These are phyloP conservation scores for Holotrichia oblita DNA, from an alignment of 1,140 invertebrate species.

Conservation along the genomic window DNA sequence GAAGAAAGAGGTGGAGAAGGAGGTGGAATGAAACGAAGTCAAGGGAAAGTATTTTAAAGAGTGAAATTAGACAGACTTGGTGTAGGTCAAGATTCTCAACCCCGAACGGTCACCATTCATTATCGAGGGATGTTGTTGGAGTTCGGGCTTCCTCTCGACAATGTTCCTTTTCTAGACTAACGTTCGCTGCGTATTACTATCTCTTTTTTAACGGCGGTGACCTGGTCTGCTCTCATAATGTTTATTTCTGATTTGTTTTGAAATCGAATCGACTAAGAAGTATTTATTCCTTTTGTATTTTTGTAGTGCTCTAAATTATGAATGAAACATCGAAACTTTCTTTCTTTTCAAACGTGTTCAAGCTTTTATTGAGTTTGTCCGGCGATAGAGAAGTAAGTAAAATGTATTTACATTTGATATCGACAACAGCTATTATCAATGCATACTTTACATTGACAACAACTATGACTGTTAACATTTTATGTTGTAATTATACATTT, in stretches of 20 bases:
- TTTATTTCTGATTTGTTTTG: constrained; percentile 22
- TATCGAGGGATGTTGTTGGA: constrained; percentile 31
- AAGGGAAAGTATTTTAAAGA: constrained; percentile 60
- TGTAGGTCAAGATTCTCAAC: constrained; percentile 52
- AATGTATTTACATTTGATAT: no score
- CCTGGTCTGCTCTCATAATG: not conserved
- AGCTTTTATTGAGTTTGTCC: not conserved
- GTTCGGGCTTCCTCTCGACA: constrained; percentile 16
- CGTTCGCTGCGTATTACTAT: not conserved
- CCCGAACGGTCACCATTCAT: constrained; percentile 39
- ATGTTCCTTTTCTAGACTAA: not conserved
- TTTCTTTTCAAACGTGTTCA: not conserved
- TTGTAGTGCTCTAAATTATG: not conserved
- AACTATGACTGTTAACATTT: no score
- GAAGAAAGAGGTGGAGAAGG: not conserved
- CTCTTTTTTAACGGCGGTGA: constrained; percentile 1
- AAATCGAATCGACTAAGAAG: not conserved
- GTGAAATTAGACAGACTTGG: constrained; percentile 58
- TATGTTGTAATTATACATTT: no score
- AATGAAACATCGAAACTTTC: not conserved
- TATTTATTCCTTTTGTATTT: not conserved
- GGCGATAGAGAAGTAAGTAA: no score
- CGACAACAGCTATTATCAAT: no score
- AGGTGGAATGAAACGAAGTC: constrained; percentile 52
- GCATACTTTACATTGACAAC: no score